These are phyloP conservation scores for Rhadina sibilatrix DNA, from an alignment of 2,113 vertebrate genomes.

Conservation along the genomic window DNA sequence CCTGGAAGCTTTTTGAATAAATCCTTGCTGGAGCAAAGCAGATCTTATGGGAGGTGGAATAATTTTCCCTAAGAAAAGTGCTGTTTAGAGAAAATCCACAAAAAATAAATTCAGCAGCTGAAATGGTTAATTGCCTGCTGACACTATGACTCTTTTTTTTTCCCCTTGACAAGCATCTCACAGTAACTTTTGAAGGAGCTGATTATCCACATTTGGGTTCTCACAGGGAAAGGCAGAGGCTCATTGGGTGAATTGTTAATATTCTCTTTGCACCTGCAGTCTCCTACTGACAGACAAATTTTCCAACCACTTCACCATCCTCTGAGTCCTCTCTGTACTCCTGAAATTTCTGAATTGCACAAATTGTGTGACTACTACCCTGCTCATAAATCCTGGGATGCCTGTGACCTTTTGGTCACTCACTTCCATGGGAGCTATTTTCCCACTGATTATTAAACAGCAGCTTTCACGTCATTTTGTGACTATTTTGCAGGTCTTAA, in stretches of 20 bases:
- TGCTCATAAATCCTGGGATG: not conserved
- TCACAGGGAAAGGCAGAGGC: not conserved
- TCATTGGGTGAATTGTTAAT: not conserved
- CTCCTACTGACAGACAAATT: not conserved
- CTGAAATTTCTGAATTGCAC: not conserved
- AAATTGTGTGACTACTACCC: not conserved
- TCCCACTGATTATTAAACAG: not conserved
- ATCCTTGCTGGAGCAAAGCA: not conserved
- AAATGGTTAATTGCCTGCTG: not conserved
- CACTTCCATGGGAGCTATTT: not conserved
- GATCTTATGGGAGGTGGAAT: not conserved
- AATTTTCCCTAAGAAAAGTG: not conserved
- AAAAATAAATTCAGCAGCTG: not conserved
- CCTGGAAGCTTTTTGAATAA: not conserved
- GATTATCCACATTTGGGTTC: not conserved
- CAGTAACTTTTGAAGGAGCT: not conserved
- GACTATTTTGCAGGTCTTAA: not conserved
- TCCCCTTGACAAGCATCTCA: not conserved
- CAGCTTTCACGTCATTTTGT: not conserved
- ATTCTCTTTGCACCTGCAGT: not conserved
- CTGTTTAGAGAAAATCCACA: not conserved
- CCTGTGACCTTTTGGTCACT: not conserved
- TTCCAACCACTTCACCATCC: not conserved
- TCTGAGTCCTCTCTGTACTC: not conserved
- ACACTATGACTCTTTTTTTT: not conserved